Base-by-base conservation (phyloP, 2,888 invertebrate species). In the Drosophila kanekoi region DNA sequence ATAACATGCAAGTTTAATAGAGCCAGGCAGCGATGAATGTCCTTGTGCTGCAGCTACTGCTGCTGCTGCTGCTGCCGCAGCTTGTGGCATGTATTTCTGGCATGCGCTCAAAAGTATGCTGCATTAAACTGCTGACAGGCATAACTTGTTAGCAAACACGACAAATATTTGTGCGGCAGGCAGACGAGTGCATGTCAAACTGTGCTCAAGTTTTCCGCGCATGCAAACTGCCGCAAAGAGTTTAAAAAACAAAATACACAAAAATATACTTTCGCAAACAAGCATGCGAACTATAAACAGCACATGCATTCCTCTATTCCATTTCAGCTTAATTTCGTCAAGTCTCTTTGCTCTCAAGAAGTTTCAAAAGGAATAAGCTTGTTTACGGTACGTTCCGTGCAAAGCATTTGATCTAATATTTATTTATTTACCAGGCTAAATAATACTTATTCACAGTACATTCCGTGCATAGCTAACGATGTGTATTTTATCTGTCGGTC, bases 1-100 rank as follows among this genome's bases (percentile, higher is more conserved):
- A 80, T 71, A 57, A 59, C 80, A 83, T 84, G 83, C 81, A 88
- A 75, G 87, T 86, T 88, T 88, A 84, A 84, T 88, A 71, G 72
- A 82, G 67, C 51, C 59, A 23, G 28, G 14, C 60, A 59, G 45
- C 28, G 37, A 51, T 60, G 51, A 49, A 62, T 66, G 72, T 66
- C 66, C 77, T 77, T 77, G 75, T 16, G 49, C 10, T 8, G 10
- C 45, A 40, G 51, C 33, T 52, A 18, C 56, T 33, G 3, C 13
- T 38, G 20, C 18, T 13, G 11, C 37, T 49, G 20, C 54, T 37
- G 14, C 28, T 51, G 32, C 53, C 43, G 16, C 23, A 57, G 35
- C 23, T 16, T 23, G 38, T 69, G 72, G 70, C 64, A 58, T 62
- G 56, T 59, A 35, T 44, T 67, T 47, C 47, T 75, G 78, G 72